These are phyloP conservation scores for Danio aesculapii DNA, from an alignment of 2,797 vertebrate genomes.

Conservation along the genomic window DNA sequence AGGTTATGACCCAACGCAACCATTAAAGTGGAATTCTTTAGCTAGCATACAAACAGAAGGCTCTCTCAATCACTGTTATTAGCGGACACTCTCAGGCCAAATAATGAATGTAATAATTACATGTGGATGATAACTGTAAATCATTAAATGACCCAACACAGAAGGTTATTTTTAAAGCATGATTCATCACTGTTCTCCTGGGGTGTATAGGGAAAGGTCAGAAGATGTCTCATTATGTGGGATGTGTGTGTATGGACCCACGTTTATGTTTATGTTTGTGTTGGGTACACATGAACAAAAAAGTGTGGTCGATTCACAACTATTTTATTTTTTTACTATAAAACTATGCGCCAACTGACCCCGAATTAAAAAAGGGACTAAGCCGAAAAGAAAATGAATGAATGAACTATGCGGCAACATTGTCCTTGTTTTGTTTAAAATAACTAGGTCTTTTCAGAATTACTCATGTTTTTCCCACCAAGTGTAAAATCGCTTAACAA, in stretches of 20 bases:
- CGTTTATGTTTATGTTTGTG: neutral
- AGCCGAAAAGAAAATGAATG: no score
- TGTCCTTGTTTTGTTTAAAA: neutral
- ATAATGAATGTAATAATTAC: slow-evolving; percentile 81
- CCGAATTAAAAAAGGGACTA: no score
- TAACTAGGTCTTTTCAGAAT: neutral
- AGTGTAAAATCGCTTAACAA: neutral
- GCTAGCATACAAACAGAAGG: neutral
- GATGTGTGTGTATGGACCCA: neutral
- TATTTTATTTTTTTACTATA: neutral
- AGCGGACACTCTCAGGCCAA: slow-evolving; percentile 39
- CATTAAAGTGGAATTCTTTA: neutral
- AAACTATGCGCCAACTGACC: neutral
- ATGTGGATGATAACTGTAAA: slow-evolving; percentile 79
- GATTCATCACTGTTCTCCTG: slow-evolving; percentile 83
- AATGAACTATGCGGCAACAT: neutral
- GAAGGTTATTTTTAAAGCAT: slow-evolving; percentile 81
- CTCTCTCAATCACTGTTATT: slow-evolving; percentile 15
- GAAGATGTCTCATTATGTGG: slow-evolving; percentile 77
- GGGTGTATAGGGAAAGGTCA: slow-evolving; percentile 79
- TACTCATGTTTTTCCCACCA: neutral
- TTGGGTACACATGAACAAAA: neutral
- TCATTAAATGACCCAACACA: slow-evolving; percentile 81
- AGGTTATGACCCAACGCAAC: neutral
- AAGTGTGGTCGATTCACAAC: neutral